A percentile compares a stretch with the other conserved stretches of the same genome.
Evolutionary conservation across 30 jellyfish, hydroid and myxozoan genomes (phyloP).

Genomic region (Aurelia sp.): DNA sequence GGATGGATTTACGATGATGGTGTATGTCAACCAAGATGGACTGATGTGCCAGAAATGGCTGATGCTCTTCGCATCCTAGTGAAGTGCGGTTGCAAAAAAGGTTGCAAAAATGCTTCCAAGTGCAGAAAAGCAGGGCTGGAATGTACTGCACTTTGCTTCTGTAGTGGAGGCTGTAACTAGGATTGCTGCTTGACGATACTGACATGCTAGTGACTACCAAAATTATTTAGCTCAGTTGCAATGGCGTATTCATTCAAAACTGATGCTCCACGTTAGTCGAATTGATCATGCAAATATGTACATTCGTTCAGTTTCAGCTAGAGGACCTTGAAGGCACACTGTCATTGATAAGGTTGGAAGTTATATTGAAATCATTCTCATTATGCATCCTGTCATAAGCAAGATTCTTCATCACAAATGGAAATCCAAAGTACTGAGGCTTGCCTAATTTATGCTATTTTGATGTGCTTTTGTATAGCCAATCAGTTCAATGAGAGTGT

Average conservation of each 20-base stretch:
- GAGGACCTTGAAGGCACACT: background rate
- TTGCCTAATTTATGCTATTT: too few species aligned
- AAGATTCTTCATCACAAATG: too few species aligned
- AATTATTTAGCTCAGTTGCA: too few species aligned
- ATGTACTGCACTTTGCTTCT: too few species aligned
- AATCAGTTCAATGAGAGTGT: too few species aligned
- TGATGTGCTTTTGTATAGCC: too few species aligned
- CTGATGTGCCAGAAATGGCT: constrained; percentile 44
- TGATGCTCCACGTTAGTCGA: background rate
- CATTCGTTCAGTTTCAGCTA: background rate
- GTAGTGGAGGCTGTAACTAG: too few species aligned
- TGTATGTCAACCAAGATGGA: constrained; percentile 54
- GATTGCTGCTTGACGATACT: background rate
- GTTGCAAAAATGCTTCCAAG: too few species aligned
- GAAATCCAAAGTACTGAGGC: too few species aligned
- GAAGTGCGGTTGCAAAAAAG: constrained; percentile 42
- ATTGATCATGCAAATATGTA: background rate
- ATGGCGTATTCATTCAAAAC: background rate
- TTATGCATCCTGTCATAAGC: background rate
- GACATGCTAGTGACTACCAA: background rate
- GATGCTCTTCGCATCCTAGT: constrained; percentile 50
- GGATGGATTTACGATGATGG: constrained; percentile 43
- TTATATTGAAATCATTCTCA: background rate
- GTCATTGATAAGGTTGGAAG: background rate
- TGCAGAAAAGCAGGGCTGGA: too few species aligned